Base-by-base conservation (phyloP, 2,888 invertebrate genomes). In the Aspidapion aeneum region DNA sequence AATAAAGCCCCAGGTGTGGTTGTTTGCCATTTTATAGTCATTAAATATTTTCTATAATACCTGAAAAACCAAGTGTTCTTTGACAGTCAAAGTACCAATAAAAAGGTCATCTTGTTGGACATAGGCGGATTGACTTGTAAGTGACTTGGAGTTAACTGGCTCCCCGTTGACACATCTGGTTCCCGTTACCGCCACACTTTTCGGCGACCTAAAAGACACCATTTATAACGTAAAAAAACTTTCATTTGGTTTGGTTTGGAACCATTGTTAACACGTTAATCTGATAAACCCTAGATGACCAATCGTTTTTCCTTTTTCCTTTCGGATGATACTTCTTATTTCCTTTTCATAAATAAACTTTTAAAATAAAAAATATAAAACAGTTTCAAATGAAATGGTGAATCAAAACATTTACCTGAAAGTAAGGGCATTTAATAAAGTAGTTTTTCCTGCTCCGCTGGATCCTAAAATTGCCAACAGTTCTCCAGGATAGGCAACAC, bases 91-190 rank as follows among this genome's bases (percentile, higher is more conserved):
- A 0, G 92, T 93, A 0, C 94, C 93, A 70, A 97, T 91, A 76
- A 97, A 97, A 59, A 96, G 81, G 79, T 97, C 96, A 72, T 96
- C 92, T 77, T 97, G 97, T 75, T 96, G 96, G 0, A 97, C 95
- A 73, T 96, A 97, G 0, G 94, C 95, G 18, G 93, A 91, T 48
- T 92, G 83, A 7, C 91, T 89, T 60, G 89, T 89, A 74, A 91
- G 83, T 50, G 87, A 86, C 64, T 86, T 87, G 17, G 90, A 85
- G 12, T 87, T 87, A 0, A 92, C 88, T 1, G 88, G 87, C 72
- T 87, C 85, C 0, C 94, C 95, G 74, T 96, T 96, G 17, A 94
- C 80, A 60, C 83, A 83, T 69, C 85, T 77, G 20, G 79, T 75
- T 12, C 87, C 87, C 16, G 82, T 82, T 54, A 90, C 85, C 18